Base-by-base conservation (phyloP, 2,888 invertebrate genomes). In the Diplazon laetatorius region DNA sequence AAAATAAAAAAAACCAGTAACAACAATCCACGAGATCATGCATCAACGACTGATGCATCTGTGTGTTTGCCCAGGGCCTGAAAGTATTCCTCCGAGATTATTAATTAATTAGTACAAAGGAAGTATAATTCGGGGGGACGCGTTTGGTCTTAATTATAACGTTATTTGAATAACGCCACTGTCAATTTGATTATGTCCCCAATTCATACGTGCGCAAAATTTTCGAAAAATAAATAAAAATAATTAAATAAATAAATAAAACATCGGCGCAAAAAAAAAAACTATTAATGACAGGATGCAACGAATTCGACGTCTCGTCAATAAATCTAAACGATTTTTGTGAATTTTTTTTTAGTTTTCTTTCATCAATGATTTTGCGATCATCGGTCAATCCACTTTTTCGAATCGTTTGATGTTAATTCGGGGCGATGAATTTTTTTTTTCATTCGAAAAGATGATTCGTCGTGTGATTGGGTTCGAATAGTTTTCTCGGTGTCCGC, bases 61-160 rank as follows among this genome's bases (percentile, higher is more conserved):
- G 50, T 69, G 50, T 70, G 65, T 73, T 55, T 63, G 69, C 44
- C 52, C 73, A 57, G 66, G 78, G 66, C 74, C 74, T 69, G 74
- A 75, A 78, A 75, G 78, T 78, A 78, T 74, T 70, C 65, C 68
- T 74, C 59, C 60, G 66, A 74, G 66, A 71, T 74, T 66, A 62
- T 74, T 77, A 42, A 72, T 77, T 60, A 44, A 68, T 52, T 78
- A 55, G 72, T 60, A 68, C 70, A 68, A 78, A 74, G 46, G 66
- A 14, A 44, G 30, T 30, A 50, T 63, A 44, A 63, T 72, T 62
- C 70, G 62, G 52, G 55, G 60, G 48, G 62, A 63, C 39, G 46
- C 22, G 22, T 60, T 30, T 4, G 39, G 35, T 48, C 46, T 50
- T 60, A 62, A 10, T 63, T 63, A 39, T 25, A n/a, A 30, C 42